A percentile compares a stretch with the other conserved stretches of the same genome.
These are phyloP conservation scores for Chloebia gouldiae DNA, from an alignment of 2,113 vertebrate genomes.

Conservation along the genomic window DNA sequence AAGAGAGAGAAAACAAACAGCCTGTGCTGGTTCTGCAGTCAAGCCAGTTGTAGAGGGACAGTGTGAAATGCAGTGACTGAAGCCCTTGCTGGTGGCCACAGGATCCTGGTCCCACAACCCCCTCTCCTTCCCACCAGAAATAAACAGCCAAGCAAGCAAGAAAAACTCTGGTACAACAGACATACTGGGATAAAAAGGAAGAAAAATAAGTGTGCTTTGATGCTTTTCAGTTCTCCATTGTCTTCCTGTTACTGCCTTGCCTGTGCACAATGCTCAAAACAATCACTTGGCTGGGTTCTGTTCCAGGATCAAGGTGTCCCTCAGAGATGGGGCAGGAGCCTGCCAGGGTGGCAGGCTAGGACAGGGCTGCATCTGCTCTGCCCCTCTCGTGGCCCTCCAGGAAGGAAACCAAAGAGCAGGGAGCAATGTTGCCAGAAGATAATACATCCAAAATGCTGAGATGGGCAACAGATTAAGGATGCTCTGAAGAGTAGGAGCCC, in stretches of 20 bases:
- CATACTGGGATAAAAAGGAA: background rate
- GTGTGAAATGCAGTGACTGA: rapidly evolving
- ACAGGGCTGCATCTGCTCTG: background rate
- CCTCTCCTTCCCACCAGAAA: background rate
- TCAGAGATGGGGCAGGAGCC: background rate
- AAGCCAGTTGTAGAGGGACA: background rate
- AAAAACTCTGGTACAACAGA: background rate
- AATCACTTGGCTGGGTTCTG: rapidly evolving
- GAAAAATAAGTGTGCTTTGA: background rate
- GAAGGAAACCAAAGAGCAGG: background rate
- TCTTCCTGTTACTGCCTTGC: background rate
- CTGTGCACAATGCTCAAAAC: background rate
- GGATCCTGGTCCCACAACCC: background rate
- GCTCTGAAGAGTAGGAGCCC: rapidly evolving
- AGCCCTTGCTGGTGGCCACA: background rate
- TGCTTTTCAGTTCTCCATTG: background rate
- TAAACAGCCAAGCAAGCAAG: background rate
- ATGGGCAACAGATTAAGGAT: too few species aligned
- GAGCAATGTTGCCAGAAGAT: background rate
- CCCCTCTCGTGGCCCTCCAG: background rate
- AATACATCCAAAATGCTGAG: background rate
- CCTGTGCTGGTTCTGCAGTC: background rate
- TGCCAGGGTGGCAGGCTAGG: background rate
- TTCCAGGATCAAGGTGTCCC: background rate
- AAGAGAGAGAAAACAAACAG: background rate